Base-by-base conservation (phyloP, 2,113 vertebrate genomes). In the Shinisaurus crocodilurus region DNA sequence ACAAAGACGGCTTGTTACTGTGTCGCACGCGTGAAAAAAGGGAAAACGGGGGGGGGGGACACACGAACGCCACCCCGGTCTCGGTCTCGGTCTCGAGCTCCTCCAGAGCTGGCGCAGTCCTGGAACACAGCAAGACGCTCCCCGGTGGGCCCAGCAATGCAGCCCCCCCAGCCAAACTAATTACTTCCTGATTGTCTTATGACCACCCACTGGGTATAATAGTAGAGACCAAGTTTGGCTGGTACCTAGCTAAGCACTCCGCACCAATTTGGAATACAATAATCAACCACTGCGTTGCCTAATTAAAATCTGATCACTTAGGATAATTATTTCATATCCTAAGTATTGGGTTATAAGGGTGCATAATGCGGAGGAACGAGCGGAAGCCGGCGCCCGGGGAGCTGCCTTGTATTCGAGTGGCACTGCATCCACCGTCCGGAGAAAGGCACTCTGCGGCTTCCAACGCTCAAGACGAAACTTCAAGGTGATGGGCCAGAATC, bases 201-300 rank as follows among this genome's bases (percentile, higher is more conserved):
- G 96, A 95, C 96, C 97, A 97, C 97, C 97, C 97, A 97, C 97
- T 95, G 96, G 96, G 96, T 94, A 94, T 96, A 96, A 97, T 97
- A 93, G 95, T 93, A 94, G 95, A 96, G 95, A 94, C 95, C 95
- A 95, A 96, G 96, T 96, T 94, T 95, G 96, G 96, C 95, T 96
- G 94, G 95, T 93, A 95, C 95, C 94, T 95, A 96, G 94, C 93
- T 89, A 86, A 96, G 95, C 95, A 95, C 95, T 96, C 95, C 45
- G 94, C 95, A 95, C 95, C 96, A 94, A 96, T 96, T 96, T 96
- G 96, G 91, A 65, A 57, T 84, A 93, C 94, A 94, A 95, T 95
- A 94, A 96, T 96, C 96, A 96, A 95, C 94, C 29, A 91, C 96
- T 85, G 93, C 87, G 92, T 93, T 89, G 95, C 94, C 94, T 96